Evolutionary conservation across 2,797 vertebrate genomes (phyloP).

Genomic region (Bradypodion pumilum): DNA sequence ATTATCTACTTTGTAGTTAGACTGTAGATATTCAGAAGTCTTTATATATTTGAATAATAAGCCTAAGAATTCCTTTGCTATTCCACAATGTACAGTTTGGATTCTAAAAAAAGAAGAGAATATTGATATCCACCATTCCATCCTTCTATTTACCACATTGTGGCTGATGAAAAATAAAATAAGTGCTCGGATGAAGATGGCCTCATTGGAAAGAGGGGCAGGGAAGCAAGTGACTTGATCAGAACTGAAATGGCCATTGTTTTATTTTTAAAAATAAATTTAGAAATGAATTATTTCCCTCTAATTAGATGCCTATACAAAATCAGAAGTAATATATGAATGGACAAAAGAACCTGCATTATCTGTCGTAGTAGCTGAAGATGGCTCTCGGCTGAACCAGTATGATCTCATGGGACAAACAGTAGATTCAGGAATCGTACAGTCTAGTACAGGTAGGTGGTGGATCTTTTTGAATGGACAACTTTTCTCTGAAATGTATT

Average conservation of each 20-base stretch:
- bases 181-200: background rate
- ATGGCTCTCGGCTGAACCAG: slow-evolving; percentile 95
- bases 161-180: background rate
- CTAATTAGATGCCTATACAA: slow-evolving; percentile 91
- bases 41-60: background rate
- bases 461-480: background rate
- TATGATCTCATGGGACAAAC: slow-evolving; percentile 96
- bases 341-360: slow-evolving; percentile 93
- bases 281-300: slow-evolving; percentile 33
- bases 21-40: background rate
- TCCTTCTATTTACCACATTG: background rate
- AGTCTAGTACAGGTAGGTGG: slow-evolving; percentile 94
- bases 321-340: slow-evolving; percentile 94
- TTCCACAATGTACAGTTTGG: background rate
- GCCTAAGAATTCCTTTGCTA: background rate
- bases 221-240: background rate
- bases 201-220: background rate
- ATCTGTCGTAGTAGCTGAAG: slow-evolving; percentile 97
- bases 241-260: background rate
- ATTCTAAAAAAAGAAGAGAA: background rate
- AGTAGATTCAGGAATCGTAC: slow-evolving; percentile 95
- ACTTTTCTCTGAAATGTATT: background rate
- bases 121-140: background rate
- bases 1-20: too few species aligned
- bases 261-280: background rate